Conservation (phyloP, 2,113 vertebrate species). For the Tor tambroides region DNA sequence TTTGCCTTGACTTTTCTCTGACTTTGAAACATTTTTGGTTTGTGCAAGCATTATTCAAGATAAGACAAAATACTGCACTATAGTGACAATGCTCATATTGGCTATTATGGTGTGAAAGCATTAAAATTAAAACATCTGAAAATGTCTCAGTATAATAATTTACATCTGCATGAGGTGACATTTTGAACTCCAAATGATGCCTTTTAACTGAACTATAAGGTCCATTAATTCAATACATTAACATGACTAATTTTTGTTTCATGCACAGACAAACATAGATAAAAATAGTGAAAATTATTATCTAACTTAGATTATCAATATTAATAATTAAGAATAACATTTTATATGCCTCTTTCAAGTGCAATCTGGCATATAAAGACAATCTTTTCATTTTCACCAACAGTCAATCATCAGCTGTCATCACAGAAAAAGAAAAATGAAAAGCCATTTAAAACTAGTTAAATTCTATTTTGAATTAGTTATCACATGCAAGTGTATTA, state of each 20-base stretch:
- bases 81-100: slow-evolving; percentile 44
- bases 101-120: slow-evolving; percentile 48
- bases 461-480: not conserved
- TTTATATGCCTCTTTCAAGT: not conserved
- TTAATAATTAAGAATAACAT: not conserved
- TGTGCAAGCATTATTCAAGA: slow-evolving; percentile 46
- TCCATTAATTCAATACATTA: not conserved
- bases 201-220: not conserved
- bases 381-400: not conserved
- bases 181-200: not conserved
- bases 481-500: not conserved
- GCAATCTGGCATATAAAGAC: not conserved
- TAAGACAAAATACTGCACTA: slow-evolving; percentile 52
- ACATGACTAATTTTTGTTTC: not conserved
- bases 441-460: not conserved
- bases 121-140: slow-evolving; percentile 45
- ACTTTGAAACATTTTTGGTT: slow-evolving; percentile 31
- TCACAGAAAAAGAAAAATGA: not conserved
- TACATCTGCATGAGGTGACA: not conserved
- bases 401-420: not conserved
- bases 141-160: not conserved
- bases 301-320: not conserved
- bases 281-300: not conserved
- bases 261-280: not conserved
- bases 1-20: slow-evolving; percentile 42